Evolutionary conservation across 2,797 vertebrate species (phyloP).

Genomic region (Xenopus petersii): DNA sequence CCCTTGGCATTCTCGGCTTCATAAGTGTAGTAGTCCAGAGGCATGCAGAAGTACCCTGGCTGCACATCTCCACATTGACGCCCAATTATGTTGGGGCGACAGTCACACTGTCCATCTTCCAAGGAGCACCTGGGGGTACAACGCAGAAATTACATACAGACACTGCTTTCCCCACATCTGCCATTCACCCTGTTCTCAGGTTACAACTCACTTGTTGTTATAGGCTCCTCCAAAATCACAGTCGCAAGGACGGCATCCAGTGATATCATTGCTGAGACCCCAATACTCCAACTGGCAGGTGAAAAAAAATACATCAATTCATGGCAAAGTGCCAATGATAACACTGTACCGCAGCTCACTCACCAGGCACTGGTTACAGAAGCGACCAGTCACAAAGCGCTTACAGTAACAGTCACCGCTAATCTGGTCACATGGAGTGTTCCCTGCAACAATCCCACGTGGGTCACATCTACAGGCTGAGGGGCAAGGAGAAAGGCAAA

Average conservation of each 20-base stretch:
- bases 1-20: slow-evolving; percentile 72
- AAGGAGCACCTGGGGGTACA: slow-evolving; percentile 69
- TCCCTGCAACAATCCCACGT: slow-evolving; percentile 69
- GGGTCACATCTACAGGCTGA: slow-evolving; percentile 81
- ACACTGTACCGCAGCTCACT: slow-evolving; percentile 47
- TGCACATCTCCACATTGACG: slow-evolving; percentile 79
- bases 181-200: not conserved
- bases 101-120: slow-evolving; percentile 79
- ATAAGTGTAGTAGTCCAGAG: slow-evolving; percentile 78
- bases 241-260: slow-evolving; percentile 77
- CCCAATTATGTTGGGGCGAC: slow-evolving; percentile 74
- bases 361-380: slow-evolving; percentile 83
- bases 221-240: slow-evolving; percentile 85
- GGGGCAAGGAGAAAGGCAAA: not conserved
- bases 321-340: too few relatives aligned
- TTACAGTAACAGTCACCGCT: slow-evolving; percentile 87
- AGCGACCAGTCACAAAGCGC: slow-evolving; percentile 77
- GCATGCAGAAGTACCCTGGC: slow-evolving; percentile 81
- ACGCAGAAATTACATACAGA: not conserved
- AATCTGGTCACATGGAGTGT: slow-evolving; percentile 76
- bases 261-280: slow-evolving; percentile 79
- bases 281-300: slow-evolving; percentile 77
- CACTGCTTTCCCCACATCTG: not conserved
- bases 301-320: not conserved
- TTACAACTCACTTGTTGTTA: slow-evolving; percentile 71